Percentiles rank a stretch among this genome's conserved stretches.
Conservation (phyloP, 2,113 vertebrate genomes). For the Cavia aperea region DNA sequence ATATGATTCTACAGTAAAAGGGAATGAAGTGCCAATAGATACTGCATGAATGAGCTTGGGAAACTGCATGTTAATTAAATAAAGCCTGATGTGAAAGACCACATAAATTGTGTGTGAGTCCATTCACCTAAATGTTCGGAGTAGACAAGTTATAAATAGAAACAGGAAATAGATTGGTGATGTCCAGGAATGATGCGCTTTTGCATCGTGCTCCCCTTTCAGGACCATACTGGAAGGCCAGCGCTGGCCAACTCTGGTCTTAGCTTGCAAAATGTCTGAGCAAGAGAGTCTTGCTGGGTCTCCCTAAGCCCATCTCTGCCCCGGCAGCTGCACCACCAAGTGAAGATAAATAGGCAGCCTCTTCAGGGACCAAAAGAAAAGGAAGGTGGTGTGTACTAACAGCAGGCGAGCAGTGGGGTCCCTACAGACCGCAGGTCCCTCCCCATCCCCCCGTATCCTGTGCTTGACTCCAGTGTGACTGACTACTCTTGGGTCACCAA, state of each 20-base stretch:
- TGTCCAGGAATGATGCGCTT: background rate
- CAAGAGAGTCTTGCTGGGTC: background rate
- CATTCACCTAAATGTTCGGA: background rate
- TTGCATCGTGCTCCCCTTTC: background rate
- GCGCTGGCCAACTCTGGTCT: too few relatives aligned
- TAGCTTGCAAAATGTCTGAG: background rate
- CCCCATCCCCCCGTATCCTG: background rate
- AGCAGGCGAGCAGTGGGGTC: accelerated
- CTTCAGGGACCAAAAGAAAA: background rate
- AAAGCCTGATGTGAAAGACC: background rate
- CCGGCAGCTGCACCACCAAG: background rate
- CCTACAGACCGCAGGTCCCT: accelerated
- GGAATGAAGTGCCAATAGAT: background rate
- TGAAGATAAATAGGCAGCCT: background rate
- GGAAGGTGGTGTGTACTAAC: background rate
- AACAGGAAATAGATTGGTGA: background rate
- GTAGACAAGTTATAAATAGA: background rate
- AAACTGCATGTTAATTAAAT: background rate
- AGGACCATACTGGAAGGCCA: background rate
- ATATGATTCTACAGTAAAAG: background rate
- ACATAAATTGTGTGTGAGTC: background rate
- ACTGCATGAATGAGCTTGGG: background rate
- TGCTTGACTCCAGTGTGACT: background rate
- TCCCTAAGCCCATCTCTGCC: background rate
- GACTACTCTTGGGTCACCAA: background rate